Evolutionary conservation across 2,888 invertebrate species (phyloP).

Genomic region (Incurvaria masculella): DNA sequence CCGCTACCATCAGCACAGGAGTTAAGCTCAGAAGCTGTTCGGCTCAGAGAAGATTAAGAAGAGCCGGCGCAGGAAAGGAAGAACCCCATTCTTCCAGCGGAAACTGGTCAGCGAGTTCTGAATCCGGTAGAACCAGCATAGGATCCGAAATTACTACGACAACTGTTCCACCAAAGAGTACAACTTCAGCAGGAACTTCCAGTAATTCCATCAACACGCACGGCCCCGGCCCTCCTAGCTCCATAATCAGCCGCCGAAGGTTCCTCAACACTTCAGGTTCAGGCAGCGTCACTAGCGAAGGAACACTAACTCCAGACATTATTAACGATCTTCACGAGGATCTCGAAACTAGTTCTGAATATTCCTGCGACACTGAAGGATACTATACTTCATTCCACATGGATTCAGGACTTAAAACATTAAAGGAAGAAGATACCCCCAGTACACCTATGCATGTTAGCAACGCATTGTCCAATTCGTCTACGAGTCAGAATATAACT

Average conservation of each 20-base stretch:
- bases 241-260: conserved; percentile 64
- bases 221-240: conserved; percentile 63
- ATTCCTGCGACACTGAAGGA: conserved; percentile 95
- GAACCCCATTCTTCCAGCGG: conserved; percentile 89
- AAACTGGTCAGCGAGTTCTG: conserved; percentile 93
- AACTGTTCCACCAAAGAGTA: conserved; percentile 68
- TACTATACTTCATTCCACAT: conserved; percentile 97
- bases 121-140: conserved; percentile 81
- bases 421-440: conserved; percentile 68
- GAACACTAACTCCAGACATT: conserved; percentile 79
- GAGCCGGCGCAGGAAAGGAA: conserved; percentile 66
- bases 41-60: conserved; percentile 65
- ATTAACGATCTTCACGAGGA: conserved; percentile 79
- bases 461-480: conserved; percentile 66
- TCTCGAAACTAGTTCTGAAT: conserved; percentile 85
- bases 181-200: conserved; percentile 64
- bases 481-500: conserved; percentile 66
- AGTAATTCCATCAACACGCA: conserved; percentile 64
- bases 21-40: conserved; percentile 78
- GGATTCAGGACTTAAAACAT: conserved; percentile 87
- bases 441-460: conserved; percentile 71
- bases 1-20: conserved; percentile 55
- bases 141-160: conserved; percentile 76
- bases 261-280: conserved; percentile 74
- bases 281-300: conserved; percentile 81